Evolutionary conservation across 2,797 vertebrate genomes (phyloP), one percentile per base, ranked within the genome.

Genomic region (Sternotherus odoratus): DNA sequence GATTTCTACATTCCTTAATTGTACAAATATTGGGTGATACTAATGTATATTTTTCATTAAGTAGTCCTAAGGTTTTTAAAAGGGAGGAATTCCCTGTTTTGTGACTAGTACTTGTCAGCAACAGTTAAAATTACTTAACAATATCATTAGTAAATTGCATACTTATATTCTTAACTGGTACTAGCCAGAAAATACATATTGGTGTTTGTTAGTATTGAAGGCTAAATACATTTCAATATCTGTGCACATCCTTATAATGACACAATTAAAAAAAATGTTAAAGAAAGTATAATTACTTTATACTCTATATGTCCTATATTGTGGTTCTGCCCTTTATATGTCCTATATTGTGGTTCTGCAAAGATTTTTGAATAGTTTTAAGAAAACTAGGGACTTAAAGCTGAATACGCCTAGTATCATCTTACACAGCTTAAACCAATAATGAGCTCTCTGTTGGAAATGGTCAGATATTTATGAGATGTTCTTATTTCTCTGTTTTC

Each of bases 351-450:
- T 54, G 6, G 5, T 80, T 2, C 33, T 49, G 46, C 23, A 39
- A 78, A 85, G 17, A 1, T 1, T 75, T 83, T 87, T 82, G 1
- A 3, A 9, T 2, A 0, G 0, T 56, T 12, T 53, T 80, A 75
- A 75, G 23, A 43, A 74, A 89, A 92, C 6, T 10, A 6, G 72
- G 87, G 19, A n/a, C 21, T 2, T 66, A 86, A 92, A 77, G 9
- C 2, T 57, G 36, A 86, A 81, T 11, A 53, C 54, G 16, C 46
- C n/a, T 53, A 75, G 1, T 89, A 75, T 80, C 39, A 69, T 5
- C 6, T 83, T 83, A 83, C 86, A 28, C 12, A 88, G 23, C 26
- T 90, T 83, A 90, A 83, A 15, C 63, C 72, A 90, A 91, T 74
- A 36, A 12, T 51, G 51, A 77, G 66, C 66, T 82, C 8, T 88